Percentiles rank a stretch among this genome's conserved stretches.
Evolutionary conservation across 2,888 invertebrate species (phyloP).

Genomic region (Lasioglossum calceatum): DNA sequence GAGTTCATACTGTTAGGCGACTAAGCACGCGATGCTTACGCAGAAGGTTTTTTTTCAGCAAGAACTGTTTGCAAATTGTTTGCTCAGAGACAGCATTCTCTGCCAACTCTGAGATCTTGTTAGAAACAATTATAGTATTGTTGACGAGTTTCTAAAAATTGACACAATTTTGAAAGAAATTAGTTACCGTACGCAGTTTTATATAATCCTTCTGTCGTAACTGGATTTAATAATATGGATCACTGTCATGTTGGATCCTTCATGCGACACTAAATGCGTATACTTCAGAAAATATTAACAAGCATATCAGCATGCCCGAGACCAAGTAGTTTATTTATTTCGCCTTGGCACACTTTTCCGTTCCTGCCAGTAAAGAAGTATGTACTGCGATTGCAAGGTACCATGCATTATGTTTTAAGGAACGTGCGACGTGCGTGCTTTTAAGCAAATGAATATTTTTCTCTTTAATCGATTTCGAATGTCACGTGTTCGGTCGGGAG

Average conservation of each 20-base stretch:
- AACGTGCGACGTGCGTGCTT: constrained; percentile 7
- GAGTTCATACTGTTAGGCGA: background rate
- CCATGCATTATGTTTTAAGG: constrained; percentile 17
- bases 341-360: constrained; percentile 50
- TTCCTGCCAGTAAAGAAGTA: constrained; percentile 13
- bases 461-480: constrained; percentile 9
- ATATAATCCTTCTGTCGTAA: background rate
- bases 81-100: background rate
- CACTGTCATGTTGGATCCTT: background rate
- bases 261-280: background rate
- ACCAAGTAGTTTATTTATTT: constrained; percentile 37
- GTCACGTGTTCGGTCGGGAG: background rate
- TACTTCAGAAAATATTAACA: constrained; percentile 13
- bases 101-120: background rate
- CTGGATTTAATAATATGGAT: background rate
- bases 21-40: background rate
- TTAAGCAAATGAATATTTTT: constrained; percentile 39
- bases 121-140: background rate
- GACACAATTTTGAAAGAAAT: background rate
- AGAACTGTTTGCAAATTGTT: background rate
- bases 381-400: constrained; percentile 34
- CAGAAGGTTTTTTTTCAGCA: background rate
- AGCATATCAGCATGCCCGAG: background rate
- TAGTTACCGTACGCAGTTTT: background rate
- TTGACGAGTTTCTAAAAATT: background rate